A percentile compares a stretch with the other conserved stretches of the same genome.
Evolutionary conservation across 2,113 vertebrate genomes (phyloP).

Genomic region (Narcine bancroftii): DNA sequence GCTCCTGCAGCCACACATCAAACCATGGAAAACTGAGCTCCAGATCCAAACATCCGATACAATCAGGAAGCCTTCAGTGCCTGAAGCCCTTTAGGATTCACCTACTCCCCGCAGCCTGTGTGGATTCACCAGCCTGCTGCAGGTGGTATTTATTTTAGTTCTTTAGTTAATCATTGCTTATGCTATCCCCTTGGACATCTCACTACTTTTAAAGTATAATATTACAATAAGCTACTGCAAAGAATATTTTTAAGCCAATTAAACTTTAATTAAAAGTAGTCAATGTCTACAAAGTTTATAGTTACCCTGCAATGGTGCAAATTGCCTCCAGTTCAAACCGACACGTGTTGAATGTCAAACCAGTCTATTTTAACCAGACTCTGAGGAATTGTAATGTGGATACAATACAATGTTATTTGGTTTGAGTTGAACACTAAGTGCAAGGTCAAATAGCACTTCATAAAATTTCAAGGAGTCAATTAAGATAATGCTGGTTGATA

Average conservation of each 20-base stretch:
- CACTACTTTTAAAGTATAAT: background rate
- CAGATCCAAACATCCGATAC: too few relatives aligned
- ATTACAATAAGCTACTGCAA: too few relatives aligned
- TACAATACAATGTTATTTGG: background rate
- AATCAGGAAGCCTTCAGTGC: too few relatives aligned
- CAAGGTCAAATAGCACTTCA: background rate
- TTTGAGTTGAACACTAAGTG: background rate
- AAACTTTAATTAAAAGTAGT: background rate
- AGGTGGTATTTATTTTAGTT: background rate
- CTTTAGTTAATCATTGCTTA: background rate
- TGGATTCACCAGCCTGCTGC: too few relatives aligned
- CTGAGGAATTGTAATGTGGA: background rate
- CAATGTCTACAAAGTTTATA: background rate
- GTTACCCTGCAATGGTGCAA: background rate
- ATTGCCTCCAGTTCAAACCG: background rate
- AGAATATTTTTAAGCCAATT: background rate
- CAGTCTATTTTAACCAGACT: background rate
- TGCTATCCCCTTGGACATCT: background rate
- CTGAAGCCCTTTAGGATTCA: too few relatives aligned
- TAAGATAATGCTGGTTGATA: background rate
- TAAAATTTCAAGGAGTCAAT: background rate
- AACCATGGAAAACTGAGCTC: too few relatives aligned
- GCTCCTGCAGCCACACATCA: too few relatives aligned
- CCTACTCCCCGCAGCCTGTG: too few relatives aligned
- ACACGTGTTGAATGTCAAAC: background rate